A percentile compares a stretch with the other conserved stretches of the same genome.
Evolutionary conservation across 2,113 vertebrate species (phyloP).

Genomic region (Tupaia tana): DNA sequence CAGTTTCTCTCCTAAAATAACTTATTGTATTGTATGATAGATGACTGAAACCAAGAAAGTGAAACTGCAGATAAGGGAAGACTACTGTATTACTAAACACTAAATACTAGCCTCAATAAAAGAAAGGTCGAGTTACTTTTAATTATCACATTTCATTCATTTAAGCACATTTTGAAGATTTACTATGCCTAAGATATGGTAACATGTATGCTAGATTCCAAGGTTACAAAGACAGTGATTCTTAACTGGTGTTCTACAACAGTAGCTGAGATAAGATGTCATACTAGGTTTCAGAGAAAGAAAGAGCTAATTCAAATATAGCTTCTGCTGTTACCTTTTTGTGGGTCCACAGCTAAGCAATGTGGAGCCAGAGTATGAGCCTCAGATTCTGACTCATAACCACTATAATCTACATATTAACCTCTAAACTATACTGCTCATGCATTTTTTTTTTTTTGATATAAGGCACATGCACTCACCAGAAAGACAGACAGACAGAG

Average conservation of each 20-base stretch:
- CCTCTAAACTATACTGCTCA: neutral
- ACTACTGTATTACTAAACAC: neutral
- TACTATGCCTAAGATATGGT: neutral
- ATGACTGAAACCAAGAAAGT: too few relatives aligned
- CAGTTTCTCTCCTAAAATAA: too few relatives aligned
- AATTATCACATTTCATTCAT: neutral
- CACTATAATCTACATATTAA: neutral
- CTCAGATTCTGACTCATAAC: neutral
- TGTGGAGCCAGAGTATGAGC: neutral
- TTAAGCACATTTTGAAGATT: neutral
- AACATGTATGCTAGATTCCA: neutral
- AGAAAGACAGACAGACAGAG: too few relatives aligned
- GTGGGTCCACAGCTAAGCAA: neutral
- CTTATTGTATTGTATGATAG: too few relatives aligned
- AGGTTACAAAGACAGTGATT: neutral
- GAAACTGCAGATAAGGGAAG: too few relatives aligned
- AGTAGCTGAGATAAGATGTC: neutral
- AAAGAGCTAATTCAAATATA: neutral
- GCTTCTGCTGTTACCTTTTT: neutral
- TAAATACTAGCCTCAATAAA: neutral
- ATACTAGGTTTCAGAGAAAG: neutral
- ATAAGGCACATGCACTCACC: too few relatives aligned
- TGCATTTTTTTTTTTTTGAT: too few relatives aligned
- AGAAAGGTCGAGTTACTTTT: neutral
- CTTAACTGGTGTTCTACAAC: neutral